A percentile compares a stretch with the other conserved stretches of the same genome.
Conservation (phyloP, 2,797 vertebrate species). For the Rhadinocentrus ornatus region DNA sequence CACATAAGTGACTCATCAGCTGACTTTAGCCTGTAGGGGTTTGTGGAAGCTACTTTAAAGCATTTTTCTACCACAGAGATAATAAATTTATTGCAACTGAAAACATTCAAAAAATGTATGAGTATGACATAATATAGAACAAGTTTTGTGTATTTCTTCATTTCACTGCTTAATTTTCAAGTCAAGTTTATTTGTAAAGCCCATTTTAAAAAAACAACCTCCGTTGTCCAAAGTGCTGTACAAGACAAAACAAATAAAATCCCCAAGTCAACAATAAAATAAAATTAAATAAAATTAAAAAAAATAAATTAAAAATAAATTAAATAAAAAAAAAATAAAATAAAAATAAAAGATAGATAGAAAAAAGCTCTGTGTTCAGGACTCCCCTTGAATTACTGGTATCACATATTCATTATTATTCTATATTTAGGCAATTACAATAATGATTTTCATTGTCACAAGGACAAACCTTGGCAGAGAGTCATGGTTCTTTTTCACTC, state of each 20-base stretch:
- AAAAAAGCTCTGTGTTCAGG: not conserved
- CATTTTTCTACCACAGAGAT: not conserved
- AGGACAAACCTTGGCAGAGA: constrained; percentile 77
- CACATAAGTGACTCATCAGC: not conserved
- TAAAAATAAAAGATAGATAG: not conserved
- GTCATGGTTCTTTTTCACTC: constrained; percentile 85
- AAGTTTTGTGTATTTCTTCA: not conserved
- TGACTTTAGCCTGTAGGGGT: not conserved
- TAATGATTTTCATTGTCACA: not conserved
- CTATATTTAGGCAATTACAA: not conserved
- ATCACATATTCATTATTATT: not conserved
- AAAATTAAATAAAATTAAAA: too few relatives aligned
- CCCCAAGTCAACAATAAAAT: too few relatives aligned
- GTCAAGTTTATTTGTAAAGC: too few relatives aligned
- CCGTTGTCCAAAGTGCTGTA: too few relatives aligned
- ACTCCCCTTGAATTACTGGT: not conserved
- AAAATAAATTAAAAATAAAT: too few relatives aligned
- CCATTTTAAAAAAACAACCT: too few relatives aligned
- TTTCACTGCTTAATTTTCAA: not conserved
- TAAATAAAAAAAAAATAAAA: too few relatives aligned
- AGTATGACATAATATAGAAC: not conserved
- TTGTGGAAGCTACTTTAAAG: not conserved
- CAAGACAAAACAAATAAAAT: too few relatives aligned
- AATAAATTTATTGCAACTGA: not conserved
- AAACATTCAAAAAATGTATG: not conserved